phyloP scores from a whole-genome alignment of 2,113 vertebrate genomes.

The Carassius gibelio region DNA sequence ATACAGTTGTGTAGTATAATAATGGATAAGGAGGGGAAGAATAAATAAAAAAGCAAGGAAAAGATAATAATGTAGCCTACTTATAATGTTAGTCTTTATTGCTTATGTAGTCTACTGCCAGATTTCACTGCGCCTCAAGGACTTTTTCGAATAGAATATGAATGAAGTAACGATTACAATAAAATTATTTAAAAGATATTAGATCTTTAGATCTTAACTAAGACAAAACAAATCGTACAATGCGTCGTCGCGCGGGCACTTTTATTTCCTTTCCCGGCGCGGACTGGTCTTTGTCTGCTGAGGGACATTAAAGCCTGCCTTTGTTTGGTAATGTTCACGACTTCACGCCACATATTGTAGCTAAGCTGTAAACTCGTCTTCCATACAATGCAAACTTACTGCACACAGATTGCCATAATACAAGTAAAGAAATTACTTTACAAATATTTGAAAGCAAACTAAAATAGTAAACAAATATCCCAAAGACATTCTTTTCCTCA shows the following conservation, averaged over 20 bases:
- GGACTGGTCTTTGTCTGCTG: slow-evolving; percentile 40
- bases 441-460: not conserved
- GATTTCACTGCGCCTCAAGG: no score
- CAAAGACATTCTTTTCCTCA: not conserved
- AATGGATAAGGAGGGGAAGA: no score
- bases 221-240: no score
- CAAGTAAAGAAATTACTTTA: not conserved
- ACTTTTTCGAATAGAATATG: not conserved
- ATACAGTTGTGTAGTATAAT: no score
- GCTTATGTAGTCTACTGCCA: no score
- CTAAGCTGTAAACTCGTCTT: not conserved
- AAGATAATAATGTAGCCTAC: no score
- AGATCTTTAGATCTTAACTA: not conserved
- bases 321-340: slow-evolving; percentile 8
- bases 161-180: not conserved
- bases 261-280: slow-evolving; percentile 47
- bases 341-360: not conserved
- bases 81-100: no score
- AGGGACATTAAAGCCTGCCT: not conserved
- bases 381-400: not conserved
- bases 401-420: not conserved
- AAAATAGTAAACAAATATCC: not conserved
- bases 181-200: not conserved
- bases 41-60: no score
- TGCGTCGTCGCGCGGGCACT: not conserved